These are phyloP conservation scores for Eidolon helvum DNA, from an alignment of 2,113 vertebrate genomes.

Conservation along the genomic window DNA sequence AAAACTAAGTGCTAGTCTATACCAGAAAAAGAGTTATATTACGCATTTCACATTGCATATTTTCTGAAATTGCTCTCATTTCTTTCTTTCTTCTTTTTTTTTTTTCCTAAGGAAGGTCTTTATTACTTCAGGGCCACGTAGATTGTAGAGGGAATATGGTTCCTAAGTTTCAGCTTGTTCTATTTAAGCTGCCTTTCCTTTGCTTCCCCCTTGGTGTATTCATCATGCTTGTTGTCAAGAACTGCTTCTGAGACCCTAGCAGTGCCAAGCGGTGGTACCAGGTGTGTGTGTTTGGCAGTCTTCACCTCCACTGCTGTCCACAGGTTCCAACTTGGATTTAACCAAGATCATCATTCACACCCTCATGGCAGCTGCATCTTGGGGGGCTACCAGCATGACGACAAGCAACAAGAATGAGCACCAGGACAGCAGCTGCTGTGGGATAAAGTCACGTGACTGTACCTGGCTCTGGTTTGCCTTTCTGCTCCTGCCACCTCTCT, in stretches of 20 bases:
- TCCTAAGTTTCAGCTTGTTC: not conserved
- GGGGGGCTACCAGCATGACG: not conserved
- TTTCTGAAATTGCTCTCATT: not conserved
- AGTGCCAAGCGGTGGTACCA: conserved; percentile 37
- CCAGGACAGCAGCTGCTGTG: not conserved
- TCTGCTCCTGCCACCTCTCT: not conserved
- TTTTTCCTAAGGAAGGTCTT: conserved; percentile 21
- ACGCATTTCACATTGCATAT: not conserved
- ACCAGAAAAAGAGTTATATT: conserved; percentile 22
- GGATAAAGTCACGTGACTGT: not conserved
- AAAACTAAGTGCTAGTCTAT: not conserved
- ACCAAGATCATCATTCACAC: conserved; percentile 46
- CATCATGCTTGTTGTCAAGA: not conserved
- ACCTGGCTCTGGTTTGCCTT: not conserved
- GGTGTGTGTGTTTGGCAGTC: conserved; percentile 62
- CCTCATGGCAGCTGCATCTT: not conserved
- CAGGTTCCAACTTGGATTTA: conserved; percentile 45
- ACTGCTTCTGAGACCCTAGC: not conserved
- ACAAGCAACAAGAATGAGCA: not conserved
- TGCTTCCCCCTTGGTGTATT: not conserved
- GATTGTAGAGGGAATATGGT: not conserved
- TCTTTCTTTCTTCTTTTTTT: not conserved
- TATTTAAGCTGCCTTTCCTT: conserved; percentile 3
- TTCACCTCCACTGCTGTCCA: conserved; percentile 12
- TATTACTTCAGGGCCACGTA: not conserved